Conservation (phyloP, 1,140 invertebrate species). For the Hydropsyche tenuis region DNA sequence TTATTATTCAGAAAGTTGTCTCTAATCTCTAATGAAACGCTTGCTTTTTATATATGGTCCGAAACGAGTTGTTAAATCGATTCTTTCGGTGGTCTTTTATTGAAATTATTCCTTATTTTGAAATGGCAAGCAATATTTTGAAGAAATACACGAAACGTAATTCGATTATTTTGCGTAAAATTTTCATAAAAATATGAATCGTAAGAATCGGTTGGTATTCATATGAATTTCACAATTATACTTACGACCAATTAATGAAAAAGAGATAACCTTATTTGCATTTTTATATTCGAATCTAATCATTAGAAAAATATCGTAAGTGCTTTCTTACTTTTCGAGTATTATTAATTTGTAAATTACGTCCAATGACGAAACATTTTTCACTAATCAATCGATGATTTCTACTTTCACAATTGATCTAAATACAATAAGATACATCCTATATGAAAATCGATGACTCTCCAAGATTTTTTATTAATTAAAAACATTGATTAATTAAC, state of each 20-base stretch:
- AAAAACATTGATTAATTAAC: not conserved
- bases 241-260: too few relatives aligned
- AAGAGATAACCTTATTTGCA: too few relatives aligned
- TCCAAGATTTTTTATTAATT: not conserved
- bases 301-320: not conserved
- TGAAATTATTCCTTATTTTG: too few relatives aligned
- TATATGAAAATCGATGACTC: not conserved
- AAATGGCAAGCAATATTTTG: too few relatives aligned
- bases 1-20: conserved; percentile 19
- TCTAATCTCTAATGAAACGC: not conserved
- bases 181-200: too few relatives aligned
- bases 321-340: not conserved
- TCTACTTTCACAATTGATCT: not conserved
- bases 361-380: not conserved
- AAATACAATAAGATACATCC: not conserved
- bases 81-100: too few relatives aligned
- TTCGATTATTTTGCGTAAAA: too few relatives aligned
- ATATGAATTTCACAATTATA: too few relatives aligned
- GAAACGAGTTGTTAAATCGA: too few relatives aligned
- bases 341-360: not conserved
- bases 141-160: too few relatives aligned
- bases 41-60: not conserved
- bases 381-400: not conserved
- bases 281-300: too few relatives aligned
- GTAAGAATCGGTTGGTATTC: too few relatives aligned